Evolutionary conservation across 2,113 vertebrate genomes (phyloP), one percentile per base, ranked within the genome.

Genomic region (Phrynocephalus versicolor): DNA sequence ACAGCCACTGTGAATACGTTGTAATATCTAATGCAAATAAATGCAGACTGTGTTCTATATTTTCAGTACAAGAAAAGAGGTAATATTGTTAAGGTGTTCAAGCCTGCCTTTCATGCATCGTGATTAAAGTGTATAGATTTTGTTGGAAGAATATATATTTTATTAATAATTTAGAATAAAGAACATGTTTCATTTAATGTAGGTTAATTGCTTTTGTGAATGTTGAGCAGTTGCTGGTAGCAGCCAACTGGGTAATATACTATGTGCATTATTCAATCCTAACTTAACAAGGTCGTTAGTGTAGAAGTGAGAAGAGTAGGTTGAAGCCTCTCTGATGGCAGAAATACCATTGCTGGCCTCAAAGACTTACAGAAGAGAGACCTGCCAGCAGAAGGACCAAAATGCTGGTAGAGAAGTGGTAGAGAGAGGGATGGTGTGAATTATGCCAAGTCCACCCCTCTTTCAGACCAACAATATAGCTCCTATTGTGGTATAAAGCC

Each of bases 201-300:
- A 88, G 90, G 85, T 95, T 95, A 96, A 95, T 96, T 96, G 93
- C 94, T 95, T 95, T 89, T 95, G 89, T 95, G 90, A 94, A 82
- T 71, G 88, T 85, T 41, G 94, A 91, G 92, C 86, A 94, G 93
- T 92, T 95, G 85, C 85, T 90, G 93, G 94, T 83, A 85, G 86
- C 87, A 90, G 95, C 91, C 88, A 67, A 55, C 25, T 19, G 16
- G 21, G 55, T 19, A 93, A 90, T 94, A 89, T 90, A 93, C 87
- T 90, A 91, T 89, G 75, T 92, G 87, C 91, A 51, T 51, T 6
- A 51, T 51, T 5, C 45, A 51, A 51, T 51, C 45, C 10, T 51
- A 51, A 51, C 45, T 51, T 51, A 51, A 51, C 45, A 51, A 51
- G 45, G 45, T 51, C 45, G 5, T 51, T 51, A 10, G 5, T 51